Percentiles rank a stretch among this genome's conserved stretches.
Evolutionary conservation across 2,113 vertebrate genomes (phyloP).

Genomic region (Melanerpes formicivorus): DNA sequence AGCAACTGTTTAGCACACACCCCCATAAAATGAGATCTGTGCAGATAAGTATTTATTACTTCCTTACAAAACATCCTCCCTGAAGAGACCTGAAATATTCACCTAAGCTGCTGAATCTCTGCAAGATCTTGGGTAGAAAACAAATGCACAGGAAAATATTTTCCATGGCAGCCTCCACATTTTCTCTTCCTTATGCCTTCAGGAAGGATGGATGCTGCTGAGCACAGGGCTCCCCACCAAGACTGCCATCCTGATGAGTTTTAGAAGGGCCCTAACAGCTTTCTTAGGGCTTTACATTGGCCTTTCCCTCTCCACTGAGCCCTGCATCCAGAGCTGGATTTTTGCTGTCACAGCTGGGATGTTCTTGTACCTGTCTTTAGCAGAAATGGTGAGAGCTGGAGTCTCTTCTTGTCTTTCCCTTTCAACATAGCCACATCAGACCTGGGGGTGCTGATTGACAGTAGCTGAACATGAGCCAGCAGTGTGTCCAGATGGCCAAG

Average conservation of each 20-base stretch:
- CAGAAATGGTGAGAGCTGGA: constrained; percentile 89
- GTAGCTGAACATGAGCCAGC: no score
- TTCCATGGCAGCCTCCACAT: neutral
- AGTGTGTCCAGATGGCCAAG: no score
- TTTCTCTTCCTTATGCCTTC: neutral
- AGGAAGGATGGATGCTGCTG: constrained; percentile 74
- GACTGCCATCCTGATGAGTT: constrained; percentile 89
- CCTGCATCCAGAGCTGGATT: constrained; percentile 90
- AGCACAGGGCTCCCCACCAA: constrained; percentile 87
- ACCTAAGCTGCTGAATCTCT: neutral
- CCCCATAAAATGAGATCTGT: neutral
- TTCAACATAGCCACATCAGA: neutral
- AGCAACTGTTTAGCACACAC: neutral
- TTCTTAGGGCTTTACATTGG: constrained; percentile 90
- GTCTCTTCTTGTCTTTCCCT: neutral
- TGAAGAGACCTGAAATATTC: neutral
- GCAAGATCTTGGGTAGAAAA: neutral
- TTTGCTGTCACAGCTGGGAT: constrained; percentile 92
- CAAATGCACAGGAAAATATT: neutral
- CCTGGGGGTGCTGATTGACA: no score
- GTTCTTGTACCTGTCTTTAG: constrained; percentile 93
- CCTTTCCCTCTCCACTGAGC: constrained; percentile 86
- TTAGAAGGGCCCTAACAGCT: constrained; percentile 89
- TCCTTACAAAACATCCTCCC: neutral
- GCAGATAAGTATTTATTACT: neutral